phyloP scores from a whole-genome alignment of 2,797 vertebrate genomes.

The Acanthornis magna region DNA sequence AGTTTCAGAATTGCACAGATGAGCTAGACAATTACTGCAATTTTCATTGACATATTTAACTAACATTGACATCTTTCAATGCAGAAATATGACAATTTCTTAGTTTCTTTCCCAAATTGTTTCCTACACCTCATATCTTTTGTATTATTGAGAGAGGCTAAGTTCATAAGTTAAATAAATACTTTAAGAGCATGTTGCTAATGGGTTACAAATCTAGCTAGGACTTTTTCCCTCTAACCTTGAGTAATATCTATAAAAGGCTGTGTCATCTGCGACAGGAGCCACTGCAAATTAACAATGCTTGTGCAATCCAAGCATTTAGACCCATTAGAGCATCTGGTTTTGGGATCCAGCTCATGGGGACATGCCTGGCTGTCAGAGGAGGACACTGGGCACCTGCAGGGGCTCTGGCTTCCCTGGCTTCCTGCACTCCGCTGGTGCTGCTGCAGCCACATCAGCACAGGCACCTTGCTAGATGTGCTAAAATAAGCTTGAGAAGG shows the following conservation, averaged over 20 bases:
- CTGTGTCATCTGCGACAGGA: background rate
- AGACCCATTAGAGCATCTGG: background rate
- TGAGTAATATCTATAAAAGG: background rate
- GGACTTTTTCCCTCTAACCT: background rate
- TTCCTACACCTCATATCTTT: background rate
- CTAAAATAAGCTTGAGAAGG: background rate
- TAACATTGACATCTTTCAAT: background rate
- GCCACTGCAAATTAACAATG: background rate
- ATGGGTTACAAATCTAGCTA: background rate
- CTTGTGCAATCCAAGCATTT: background rate
- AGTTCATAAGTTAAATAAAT: background rate
- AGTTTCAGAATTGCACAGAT: background rate
- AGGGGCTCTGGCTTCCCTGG: background rate
- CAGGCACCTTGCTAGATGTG: background rate
- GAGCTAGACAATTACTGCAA: background rate
- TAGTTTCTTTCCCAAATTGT: background rate
- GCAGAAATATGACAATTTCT: background rate
- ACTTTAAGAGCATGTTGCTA: background rate
- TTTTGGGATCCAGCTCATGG: background rate
- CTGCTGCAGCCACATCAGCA: background rate
- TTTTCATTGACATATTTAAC: background rate
- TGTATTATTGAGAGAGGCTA: background rate
- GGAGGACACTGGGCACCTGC: rapidly evolving
- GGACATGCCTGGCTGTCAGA: rapidly evolving
- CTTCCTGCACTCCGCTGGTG: background rate